phyloP scores from a whole-genome alignment of 1,140 invertebrate species.

The Drosophila kepulauana region DNA sequence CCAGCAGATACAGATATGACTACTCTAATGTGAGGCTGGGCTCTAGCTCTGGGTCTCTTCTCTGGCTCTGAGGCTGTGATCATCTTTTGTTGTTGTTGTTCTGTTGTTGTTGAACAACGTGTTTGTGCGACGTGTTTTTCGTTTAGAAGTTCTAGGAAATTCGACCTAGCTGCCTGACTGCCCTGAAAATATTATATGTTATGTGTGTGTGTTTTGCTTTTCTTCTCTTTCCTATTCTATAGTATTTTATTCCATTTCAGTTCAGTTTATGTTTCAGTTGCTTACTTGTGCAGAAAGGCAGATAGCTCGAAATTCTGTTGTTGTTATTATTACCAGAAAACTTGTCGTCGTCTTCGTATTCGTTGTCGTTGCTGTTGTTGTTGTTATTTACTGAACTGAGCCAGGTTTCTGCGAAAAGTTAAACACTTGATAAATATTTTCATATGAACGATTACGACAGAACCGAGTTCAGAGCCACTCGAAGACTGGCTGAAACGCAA shows the following conservation, averaged over 20 bases:
- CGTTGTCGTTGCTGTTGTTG: slow-evolving; percentile 10
- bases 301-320: slow-evolving; percentile 56
- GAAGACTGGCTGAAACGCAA: slow-evolving; percentile 17
- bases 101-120: neutral
- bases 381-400: slow-evolving; percentile 27
- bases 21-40: neutral
- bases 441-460: slow-evolving; percentile 52
- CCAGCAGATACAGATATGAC: neutral
- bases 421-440: slow-evolving; percentile 61
- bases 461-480: slow-evolving; percentile 7
- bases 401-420: slow-evolving; percentile 64
- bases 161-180: slow-evolving; percentile 59
- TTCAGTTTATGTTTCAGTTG: slow-evolving; percentile 51
- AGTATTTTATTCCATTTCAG: slow-evolving; percentile 14
- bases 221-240: slow-evolving; percentile 9
- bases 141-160: slow-evolving; percentile 65
- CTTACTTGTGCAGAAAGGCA: slow-evolving; percentile 77
- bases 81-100: slow-evolving; percentile 34
- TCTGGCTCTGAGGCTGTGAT: slow-evolving; percentile 34
- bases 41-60: neutral
- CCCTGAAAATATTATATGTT: slow-evolving; percentile 61
- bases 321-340: slow-evolving; percentile 17
- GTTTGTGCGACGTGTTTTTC: slow-evolving; percentile 44
- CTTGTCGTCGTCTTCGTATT: slow-evolving; percentile 17
- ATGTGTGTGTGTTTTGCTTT: slow-evolving; percentile 1